Percentiles rank a stretch among this genome's conserved stretches.
Conservation (phyloP, 2,797 vertebrate genomes). For the Crypturellus tataupa region DNA sequence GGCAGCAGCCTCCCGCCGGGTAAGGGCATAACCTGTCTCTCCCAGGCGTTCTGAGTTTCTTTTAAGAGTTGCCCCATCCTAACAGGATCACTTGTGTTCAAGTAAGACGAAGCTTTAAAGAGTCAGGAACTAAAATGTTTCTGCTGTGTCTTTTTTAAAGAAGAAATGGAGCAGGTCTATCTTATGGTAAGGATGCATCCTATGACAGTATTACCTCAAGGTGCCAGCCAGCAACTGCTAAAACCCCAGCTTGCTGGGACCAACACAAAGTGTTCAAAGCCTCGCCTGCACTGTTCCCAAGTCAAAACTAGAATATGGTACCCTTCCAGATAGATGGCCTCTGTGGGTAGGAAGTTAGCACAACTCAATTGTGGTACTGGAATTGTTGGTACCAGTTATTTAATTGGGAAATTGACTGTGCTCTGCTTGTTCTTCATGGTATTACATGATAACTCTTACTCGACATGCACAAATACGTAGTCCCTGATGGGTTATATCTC, state of each 20-base stretch:
- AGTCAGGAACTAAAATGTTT: not conserved
- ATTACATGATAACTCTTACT: fast-evolving
- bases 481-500: too few species aligned
- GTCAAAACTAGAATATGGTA: not conserved
- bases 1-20: not conserved
- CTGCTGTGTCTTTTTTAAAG: not conserved
- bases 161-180: not conserved
- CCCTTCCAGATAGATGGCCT: not conserved
- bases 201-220: not conserved
- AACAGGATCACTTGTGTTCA: too few species aligned
- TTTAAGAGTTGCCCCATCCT: not conserved
- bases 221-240: not conserved
- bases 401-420: not conserved
- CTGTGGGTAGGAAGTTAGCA: not conserved
- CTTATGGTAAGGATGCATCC: not conserved
- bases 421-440: fast-evolving
- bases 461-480: too few species aligned
- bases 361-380: not conserved
- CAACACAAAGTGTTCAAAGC: not conserved
- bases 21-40: not conserved
- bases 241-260: not conserved
- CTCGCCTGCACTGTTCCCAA: not conserved
- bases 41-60: not conserved
- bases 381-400: not conserved
- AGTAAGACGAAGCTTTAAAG: not conserved